Percentiles rank a stretch among this genome's conserved stretches.
These are phyloP conservation scores for Hirtodrosophila alboralis DNA, from an alignment of 2,888 invertebrate species.

Conservation along the genomic window DNA sequence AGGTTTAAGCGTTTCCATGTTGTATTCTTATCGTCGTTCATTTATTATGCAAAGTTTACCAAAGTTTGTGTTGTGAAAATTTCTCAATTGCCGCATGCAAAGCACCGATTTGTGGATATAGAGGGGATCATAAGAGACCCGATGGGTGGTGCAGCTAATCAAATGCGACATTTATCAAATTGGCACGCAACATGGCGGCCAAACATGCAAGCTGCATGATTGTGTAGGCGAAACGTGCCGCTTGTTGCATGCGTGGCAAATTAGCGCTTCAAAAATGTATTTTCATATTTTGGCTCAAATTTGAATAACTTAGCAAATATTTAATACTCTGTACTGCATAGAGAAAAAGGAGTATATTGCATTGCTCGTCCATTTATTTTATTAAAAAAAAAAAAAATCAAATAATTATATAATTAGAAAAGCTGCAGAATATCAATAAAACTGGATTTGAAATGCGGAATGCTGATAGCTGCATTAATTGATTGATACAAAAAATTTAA, in stretches of 20 bases:
- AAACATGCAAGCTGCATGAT: constrained; percentile 48
- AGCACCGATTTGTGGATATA: neutral
- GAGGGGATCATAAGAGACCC: neutral
- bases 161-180: constrained; percentile 75
- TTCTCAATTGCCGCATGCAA: constrained; percentile 61
- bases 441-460: too few relatives aligned
- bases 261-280: constrained; percentile 32
- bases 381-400: too few relatives aligned
- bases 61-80: constrained; percentile 61
- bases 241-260: constrained; percentile 57
- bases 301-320: neutral
- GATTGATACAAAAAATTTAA: too few relatives aligned
- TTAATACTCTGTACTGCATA: too few relatives aligned
- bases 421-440: too few relatives aligned
- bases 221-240: constrained; percentile 38
- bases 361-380: too few relatives aligned
- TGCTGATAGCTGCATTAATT: too few relatives aligned
- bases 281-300: constrained; percentile 6
- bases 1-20: constrained; percentile 38
- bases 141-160: constrained; percentile 48
- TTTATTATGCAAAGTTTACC: constrained; percentile 72
- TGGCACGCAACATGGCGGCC: constrained; percentile 67
- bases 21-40: constrained; percentile 61
- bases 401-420: too few relatives aligned
- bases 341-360: too few relatives aligned